A percentile compares a stretch with the other conserved stretches of the same genome.
These are phyloP conservation scores for Falco punctatus DNA, from an alignment of 2,113 vertebrate species.

Conservation along the genomic window DNA sequence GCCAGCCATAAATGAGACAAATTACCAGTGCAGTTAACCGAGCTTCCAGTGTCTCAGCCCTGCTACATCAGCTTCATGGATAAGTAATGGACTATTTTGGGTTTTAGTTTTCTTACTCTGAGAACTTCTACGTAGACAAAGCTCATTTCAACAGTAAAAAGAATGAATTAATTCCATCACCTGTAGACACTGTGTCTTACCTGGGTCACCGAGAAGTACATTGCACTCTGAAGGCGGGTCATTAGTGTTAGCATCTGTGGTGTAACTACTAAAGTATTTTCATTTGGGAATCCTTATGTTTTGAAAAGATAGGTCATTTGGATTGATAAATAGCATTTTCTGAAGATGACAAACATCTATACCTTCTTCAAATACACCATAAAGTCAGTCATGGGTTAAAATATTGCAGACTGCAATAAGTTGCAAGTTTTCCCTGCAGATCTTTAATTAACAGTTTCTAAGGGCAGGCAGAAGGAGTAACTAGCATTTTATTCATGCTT, in stretches of 20 bases:
- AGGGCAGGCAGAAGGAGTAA: not conserved
- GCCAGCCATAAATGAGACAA: not conserved
- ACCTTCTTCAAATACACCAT: not conserved
- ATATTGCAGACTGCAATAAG: not conserved
- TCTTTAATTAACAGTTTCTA: not conserved
- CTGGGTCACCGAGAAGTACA: not conserved
- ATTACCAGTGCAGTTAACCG: not conserved
- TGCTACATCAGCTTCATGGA: not conserved
- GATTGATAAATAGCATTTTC: not conserved
- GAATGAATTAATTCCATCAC: not conserved
- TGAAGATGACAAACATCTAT: not conserved
- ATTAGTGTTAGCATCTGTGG: not conserved
- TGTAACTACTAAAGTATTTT: not conserved
- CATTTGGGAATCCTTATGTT: not conserved
- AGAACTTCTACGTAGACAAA: not conserved
- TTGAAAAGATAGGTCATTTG: not conserved
- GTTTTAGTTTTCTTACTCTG: not conserved
- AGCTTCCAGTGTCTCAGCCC: not conserved
- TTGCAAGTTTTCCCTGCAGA: not conserved
- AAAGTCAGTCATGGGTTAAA: not conserved
- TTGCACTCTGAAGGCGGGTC: not conserved
- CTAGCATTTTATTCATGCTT: not conserved
- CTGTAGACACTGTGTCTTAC: not conserved
- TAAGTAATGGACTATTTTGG: not conserved
- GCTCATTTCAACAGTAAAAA: not conserved